Conservation (phyloP, 1,140 invertebrate species). For the Tribolium madens region DNA sequence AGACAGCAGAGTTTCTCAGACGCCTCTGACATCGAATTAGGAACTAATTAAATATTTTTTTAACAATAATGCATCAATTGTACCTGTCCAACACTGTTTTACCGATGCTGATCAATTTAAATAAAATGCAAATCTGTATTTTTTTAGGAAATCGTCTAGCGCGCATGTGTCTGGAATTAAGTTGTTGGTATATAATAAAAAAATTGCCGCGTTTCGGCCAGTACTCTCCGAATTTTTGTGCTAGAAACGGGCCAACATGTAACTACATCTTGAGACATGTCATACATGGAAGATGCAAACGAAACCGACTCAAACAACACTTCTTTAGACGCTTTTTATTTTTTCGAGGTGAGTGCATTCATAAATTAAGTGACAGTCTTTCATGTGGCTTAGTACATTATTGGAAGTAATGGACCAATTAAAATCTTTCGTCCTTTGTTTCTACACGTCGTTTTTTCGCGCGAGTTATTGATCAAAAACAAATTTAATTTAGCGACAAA, state of each 20-base stretch:
- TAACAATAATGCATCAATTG: too few relatives aligned
- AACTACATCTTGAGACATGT: neutral
- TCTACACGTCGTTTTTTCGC: neutral
- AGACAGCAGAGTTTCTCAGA: too few relatives aligned
- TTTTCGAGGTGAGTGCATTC: conserved; percentile 3
- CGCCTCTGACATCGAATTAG: too few relatives aligned
- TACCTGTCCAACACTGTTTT: neutral
- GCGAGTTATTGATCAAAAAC: neutral
- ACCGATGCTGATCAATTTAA: neutral
- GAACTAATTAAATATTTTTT: too few relatives aligned
- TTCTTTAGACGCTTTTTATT: neutral
- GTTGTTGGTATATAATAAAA: conserved; percentile 21
- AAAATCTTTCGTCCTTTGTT: neutral
- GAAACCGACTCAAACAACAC: neutral
- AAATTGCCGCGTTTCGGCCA: conserved; percentile 27
- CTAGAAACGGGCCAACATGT: neutral
- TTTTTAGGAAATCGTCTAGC: neutral
- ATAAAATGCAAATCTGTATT: neutral
- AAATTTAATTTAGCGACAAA: conserved; percentile 2
- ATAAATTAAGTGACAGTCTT: neutral
- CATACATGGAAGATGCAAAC: neutral
- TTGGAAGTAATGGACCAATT: conserved; percentile 1
- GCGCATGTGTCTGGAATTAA: conserved; percentile 16
- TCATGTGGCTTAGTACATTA: neutral
- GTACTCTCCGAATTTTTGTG: conserved; percentile 14